Percentiles rank a stretch among this genome's conserved stretches.
Conservation (phyloP, 2,113 vertebrate genomes). For the Channa argus region DNA sequence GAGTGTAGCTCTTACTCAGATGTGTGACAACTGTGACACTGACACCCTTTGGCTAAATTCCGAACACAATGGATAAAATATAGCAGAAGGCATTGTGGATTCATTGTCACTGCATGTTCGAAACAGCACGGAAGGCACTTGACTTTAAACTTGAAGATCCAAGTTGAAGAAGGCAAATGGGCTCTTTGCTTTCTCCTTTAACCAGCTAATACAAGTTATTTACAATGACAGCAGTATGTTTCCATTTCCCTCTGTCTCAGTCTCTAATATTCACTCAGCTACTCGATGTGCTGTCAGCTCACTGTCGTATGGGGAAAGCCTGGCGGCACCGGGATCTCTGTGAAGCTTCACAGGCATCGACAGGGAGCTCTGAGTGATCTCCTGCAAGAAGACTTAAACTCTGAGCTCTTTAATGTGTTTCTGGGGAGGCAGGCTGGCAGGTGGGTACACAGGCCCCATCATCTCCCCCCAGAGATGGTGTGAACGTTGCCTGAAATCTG, state of each 20-base stretch:
- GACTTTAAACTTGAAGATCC: slow-evolving; percentile 25
- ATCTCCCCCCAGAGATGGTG: slow-evolving; percentile 52
- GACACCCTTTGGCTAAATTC: slow-evolving; percentile 23
- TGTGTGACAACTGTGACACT: slow-evolving; percentile 39
- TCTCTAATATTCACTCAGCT: slow-evolving; percentile 49
- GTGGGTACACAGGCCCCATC: slow-evolving; percentile 51
- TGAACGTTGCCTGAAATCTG: slow-evolving; percentile 67
- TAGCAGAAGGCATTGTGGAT: slow-evolving; percentile 2
- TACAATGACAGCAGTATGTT: slow-evolving; percentile 39
- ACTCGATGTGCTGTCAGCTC: slow-evolving; percentile 10
- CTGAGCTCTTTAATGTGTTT: slow-evolving; percentile 73
- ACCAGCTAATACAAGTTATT: slow-evolving; percentile 33
- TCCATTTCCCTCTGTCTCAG: slow-evolving; percentile 14
- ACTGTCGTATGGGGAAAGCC: slow-evolving; percentile 48
- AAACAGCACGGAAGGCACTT: neutral
- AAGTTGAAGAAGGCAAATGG: slow-evolving; percentile 25
- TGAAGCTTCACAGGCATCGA: slow-evolving; percentile 51
- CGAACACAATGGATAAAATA: slow-evolving; percentile 21
- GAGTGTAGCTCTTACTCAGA: slow-evolving; percentile 18
- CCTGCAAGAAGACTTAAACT: slow-evolving; percentile 74
- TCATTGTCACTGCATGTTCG: slow-evolving; percentile 3
- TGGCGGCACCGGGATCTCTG: slow-evolving; percentile 34
- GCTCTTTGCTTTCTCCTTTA: slow-evolving; percentile 48
- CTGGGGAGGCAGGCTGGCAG: slow-evolving; percentile 61
- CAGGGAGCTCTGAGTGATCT: slow-evolving; percentile 70